phyloP scores from a whole-genome alignment of 35 echinoderm and acorn worm species.

The Chiridota heheva region DNA sequence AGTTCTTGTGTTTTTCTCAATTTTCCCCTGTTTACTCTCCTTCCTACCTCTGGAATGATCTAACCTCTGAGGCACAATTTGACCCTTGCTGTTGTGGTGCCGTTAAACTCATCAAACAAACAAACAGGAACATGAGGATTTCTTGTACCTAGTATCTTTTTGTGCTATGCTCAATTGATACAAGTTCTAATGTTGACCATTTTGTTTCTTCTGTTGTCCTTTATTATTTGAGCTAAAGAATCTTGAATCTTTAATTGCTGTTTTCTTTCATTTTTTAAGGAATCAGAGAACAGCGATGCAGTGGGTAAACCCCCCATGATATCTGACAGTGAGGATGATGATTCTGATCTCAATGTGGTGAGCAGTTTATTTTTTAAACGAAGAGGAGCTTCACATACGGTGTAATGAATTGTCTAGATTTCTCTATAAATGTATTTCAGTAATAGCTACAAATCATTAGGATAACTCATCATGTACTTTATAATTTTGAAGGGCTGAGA shows the following conservation, averaged over 20 bases:
- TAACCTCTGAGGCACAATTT: no score
- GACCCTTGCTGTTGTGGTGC: no score
- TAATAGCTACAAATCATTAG: no score
- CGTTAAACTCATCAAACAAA: no score
- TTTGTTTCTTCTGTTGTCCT: neutral
- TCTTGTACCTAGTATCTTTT: neutral
- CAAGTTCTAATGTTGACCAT: neutral
- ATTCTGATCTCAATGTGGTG: slow-evolving; percentile 76
- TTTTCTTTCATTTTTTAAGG: slow-evolving; percentile 42
- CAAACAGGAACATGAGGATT: neutral
- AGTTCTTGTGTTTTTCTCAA: no score
- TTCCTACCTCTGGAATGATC: no score
- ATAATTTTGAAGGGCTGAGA: no score
- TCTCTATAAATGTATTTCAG: neutral
- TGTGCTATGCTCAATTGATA: neutral
- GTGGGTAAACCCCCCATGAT: slow-evolving; percentile 42
- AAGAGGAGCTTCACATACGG: neutral
- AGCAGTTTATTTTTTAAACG: neutral
- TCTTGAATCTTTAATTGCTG: slow-evolving; percentile 21
- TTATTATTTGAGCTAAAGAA: neutral
- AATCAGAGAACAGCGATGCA: slow-evolving; percentile 75
- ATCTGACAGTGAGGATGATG: slow-evolving; percentile 70
- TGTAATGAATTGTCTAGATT: no score
- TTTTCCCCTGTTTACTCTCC: no score
- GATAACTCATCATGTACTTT: no score